Percentiles rank a stretch among this genome's conserved stretches.
phyloP scores from a whole-genome alignment of 2,797 vertebrate species.

The Chelonia mydas region DNA sequence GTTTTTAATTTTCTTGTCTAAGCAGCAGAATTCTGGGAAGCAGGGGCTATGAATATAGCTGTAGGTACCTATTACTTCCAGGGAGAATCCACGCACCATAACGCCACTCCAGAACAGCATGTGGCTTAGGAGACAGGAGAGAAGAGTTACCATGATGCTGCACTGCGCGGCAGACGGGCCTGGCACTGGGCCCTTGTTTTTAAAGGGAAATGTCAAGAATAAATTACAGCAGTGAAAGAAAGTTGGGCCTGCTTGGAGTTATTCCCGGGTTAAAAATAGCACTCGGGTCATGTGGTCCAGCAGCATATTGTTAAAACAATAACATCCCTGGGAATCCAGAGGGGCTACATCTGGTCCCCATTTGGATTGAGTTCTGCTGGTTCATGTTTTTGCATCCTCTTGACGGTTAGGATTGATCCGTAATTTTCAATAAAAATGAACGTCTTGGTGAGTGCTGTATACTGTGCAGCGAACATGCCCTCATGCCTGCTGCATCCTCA shows the following conservation, averaged over 20 bases:
- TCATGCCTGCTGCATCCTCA: not conserved
- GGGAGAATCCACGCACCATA: not conserved
- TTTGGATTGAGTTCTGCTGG: not conserved
- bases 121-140: not conserved
- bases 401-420: not conserved
- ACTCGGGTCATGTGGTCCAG: not conserved
- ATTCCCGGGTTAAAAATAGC: conserved; percentile 69
- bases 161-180: not conserved
- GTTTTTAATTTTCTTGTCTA: not conserved
- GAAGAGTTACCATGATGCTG: not conserved
- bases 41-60: not conserved
- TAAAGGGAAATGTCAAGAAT: conserved; percentile 59
- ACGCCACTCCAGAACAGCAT: not conserved
- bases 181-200: conserved; percentile 42
- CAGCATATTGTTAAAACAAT: conserved; percentile 34
- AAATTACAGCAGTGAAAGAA: conserved; percentile 52
- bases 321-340: conserved; percentile 1
- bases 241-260: conserved; percentile 37
- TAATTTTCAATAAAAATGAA: not conserved
- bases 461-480: not conserved
- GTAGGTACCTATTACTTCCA: not conserved
- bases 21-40: not conserved
- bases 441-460: not conserved
- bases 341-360: not conserved
- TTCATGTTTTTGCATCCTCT: not conserved